These are phyloP conservation scores for Mormyrus lacerda DNA, from an alignment of 2,113 vertebrate species.

Conservation along the genomic window DNA sequence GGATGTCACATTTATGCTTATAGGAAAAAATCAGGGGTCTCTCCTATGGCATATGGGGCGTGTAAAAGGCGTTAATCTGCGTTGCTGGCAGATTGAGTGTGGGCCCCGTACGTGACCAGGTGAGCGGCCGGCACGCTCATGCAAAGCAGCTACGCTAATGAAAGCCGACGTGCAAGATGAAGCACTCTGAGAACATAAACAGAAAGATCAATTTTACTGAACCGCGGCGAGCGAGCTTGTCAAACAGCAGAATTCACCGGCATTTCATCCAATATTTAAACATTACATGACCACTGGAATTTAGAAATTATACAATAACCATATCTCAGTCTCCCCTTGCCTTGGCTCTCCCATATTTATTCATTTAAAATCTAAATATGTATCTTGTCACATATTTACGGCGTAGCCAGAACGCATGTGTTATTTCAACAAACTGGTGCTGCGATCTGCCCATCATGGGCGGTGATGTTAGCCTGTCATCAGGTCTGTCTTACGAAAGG, in stretches of 20 bases:
- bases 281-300: not conserved
- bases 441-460: not conserved
- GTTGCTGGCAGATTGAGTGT: not conserved
- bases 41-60: not conserved
- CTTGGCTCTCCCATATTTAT: not conserved
- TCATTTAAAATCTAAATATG: not conserved
- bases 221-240: not conserved
- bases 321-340: not conserved
- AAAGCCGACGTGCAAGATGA: constrained; percentile 36
- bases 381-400: not conserved
- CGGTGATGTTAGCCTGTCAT: not conserved
- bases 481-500: not conserved
- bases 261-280: constrained; percentile 7
- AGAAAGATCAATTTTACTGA: not conserved
- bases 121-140: constrained; percentile 28
- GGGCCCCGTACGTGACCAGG: constrained; percentile 42
- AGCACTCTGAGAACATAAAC: constrained; percentile 34
- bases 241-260: constrained; percentile 3
- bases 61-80: not conserved
- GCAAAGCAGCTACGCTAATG: constrained; percentile 41
- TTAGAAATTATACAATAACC: not conserved
- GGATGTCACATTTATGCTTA: not conserved
- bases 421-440: not conserved
- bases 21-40: not conserved
- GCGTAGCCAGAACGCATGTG: not conserved